A percentile compares a stretch with the other conserved stretches of the same genome.
phyloP scores from a whole-genome alignment of 2,797 vertebrate species.

The Coilia nasus region DNA sequence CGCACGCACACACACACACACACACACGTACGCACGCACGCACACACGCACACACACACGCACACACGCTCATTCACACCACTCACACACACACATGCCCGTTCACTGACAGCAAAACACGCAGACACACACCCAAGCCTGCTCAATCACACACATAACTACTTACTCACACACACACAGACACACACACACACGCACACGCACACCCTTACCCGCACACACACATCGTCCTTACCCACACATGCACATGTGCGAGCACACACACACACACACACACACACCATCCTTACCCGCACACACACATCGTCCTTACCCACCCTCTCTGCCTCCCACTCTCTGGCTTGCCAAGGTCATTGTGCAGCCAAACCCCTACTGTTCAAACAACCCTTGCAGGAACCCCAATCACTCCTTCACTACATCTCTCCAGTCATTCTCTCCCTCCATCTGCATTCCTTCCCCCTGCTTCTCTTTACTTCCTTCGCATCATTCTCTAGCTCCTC shows the following conservation, averaged over 20 bases:
- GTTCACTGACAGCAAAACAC: too few species aligned
- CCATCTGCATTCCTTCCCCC: background rate
- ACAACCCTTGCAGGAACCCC: constrained; percentile 20
- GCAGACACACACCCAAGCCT: too few species aligned
- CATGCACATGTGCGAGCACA: background rate
- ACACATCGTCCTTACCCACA: background rate
- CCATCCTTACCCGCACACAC: too few species aligned
- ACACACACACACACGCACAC: background rate
- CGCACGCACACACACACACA: too few species aligned
- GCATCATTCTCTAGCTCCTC: background rate
- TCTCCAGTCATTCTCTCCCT: background rate
- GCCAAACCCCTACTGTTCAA: constrained; percentile 15
- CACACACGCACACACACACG: too few species aligned
- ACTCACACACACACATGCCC: too few species aligned
- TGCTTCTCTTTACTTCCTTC: background rate
- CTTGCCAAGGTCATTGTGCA: constrained; percentile 43
- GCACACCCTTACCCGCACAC: background rate
- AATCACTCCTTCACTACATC: constrained; percentile 18
- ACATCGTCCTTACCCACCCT: background rate
- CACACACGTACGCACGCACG: too few species aligned
- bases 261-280: constrained; percentile 5
- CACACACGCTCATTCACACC: too few species aligned
- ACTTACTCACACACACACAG: background rate
- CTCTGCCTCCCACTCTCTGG: background rate
- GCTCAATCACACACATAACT: background rate